A percentile compares a stretch with the other conserved stretches of the same genome.
Conservation (phyloP, 2,113 vertebrate species). For the Pterocles burchelli region DNA sequence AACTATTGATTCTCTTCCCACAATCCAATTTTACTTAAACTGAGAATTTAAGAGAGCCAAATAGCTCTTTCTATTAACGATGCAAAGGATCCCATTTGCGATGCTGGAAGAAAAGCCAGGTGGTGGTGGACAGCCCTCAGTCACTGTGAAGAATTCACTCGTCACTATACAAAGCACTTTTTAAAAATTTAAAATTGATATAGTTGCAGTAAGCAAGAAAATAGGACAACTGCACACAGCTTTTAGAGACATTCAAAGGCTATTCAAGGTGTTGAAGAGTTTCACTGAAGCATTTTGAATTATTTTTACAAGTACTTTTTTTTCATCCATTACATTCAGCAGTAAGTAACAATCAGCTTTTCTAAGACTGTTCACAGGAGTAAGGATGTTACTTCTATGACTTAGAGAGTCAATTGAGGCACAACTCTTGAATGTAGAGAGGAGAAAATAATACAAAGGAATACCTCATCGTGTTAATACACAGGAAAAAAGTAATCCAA, state of each 20-base stretch:
- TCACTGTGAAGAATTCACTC: not conserved
- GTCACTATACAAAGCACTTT: not conserved
- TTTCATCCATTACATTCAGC: not conserved
- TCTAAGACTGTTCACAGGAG: not conserved
- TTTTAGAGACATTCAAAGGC: not conserved
- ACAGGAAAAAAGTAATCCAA: not conserved
- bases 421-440: not conserved
- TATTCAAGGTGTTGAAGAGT: not conserved
- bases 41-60: not conserved
- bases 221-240: not conserved
- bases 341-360: not conserved
- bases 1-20: conserved; percentile 4
- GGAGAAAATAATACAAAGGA: not conserved
- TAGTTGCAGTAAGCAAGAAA: conserved; percentile 9
- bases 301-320: not conserved
- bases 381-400: not conserved
- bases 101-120: not conserved
- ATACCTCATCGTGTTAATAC: not conserved
- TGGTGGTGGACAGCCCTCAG: not conserved
- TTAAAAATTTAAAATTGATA: not conserved
- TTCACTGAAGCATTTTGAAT: not conserved
- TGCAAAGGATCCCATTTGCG: not conserved
- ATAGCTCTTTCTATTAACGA: not conserved
- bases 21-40: conserved; percentile 41
- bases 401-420: not conserved